Base-by-base conservation (phyloP, 2,113 vertebrate genomes). In the Theristicus caerulescens region DNA sequence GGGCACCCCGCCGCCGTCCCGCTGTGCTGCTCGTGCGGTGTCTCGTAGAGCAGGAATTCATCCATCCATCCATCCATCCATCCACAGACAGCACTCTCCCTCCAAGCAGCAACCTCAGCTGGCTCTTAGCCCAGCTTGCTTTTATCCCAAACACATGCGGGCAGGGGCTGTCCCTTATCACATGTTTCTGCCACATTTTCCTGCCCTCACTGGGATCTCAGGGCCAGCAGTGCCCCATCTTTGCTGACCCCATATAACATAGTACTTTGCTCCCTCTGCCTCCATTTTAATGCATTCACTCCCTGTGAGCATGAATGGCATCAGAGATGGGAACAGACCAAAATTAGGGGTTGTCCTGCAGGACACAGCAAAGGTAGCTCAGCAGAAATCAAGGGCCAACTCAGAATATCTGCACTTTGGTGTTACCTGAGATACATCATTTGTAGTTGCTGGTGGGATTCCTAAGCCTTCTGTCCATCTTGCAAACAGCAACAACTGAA, bases 291-390 rank as follows among this genome's bases (percentile, higher is more conserved):
- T 3, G 4, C 5, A 10, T 32, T 49, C 34, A 10, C 2, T 1
- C 25, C n/a, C 55, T 8, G 4, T 0, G 3, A 61, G 12, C 1
- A 1, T 9, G 18, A 88, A 54, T 2, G 6, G 21, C 21, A 24
- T 34, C 79, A 40, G 71, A 86, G 32, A 36, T 52, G 14, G 9
- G 61, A 96, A 44, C 3, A 47, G 32, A 79, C 21, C 19, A n/a
- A 74, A 82, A 84, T 55, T 42, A 34, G 52, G 25, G 17, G 3
- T 7, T 73, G 7, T 29, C 38, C 67, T 59, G 21, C 6, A 2
- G 59, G 46, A 51, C 25, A 52, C 31, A 58, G 49, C 62, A 64
- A 80, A 79, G 24, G 32, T 13, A 34, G 24, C 49, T 74, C 36
- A 79, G 71, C 3, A 42, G 54, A 82, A 88, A 89, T 24, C 17